Percentiles rank a stretch among this genome's conserved stretches.
phyloP scores from a whole-genome alignment of 2,113 vertebrate species.

The Channa argus region DNA sequence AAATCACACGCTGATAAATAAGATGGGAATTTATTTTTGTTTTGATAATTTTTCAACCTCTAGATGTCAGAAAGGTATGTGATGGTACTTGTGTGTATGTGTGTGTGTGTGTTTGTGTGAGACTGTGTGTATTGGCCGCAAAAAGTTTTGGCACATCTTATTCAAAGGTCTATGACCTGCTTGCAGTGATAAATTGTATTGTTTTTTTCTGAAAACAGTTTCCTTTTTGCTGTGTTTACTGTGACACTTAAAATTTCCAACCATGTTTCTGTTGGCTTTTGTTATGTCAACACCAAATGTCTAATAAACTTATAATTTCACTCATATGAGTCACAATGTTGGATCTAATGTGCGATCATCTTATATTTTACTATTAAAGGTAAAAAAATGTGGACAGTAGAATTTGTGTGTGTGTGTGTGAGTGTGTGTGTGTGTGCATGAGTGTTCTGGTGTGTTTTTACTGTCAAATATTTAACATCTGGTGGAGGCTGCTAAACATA shows the following conservation, averaged over 20 bases:
- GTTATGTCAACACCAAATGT: not conserved
- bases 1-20: conserved; percentile 23
- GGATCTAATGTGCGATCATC: not conserved
- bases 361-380: not conserved
- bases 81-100: not conserved
- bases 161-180: not conserved
- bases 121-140: too few species aligned
- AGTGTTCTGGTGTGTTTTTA: too few species aligned
- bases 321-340: not conserved
- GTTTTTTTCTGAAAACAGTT: not conserved
- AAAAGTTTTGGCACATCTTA: not conserved
- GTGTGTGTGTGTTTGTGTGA: too few species aligned
- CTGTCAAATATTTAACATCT: too few species aligned
- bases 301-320: not conserved
- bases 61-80: conserved; percentile 1
- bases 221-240: not conserved
- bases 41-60: conserved; percentile 49
- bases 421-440: too few species aligned
- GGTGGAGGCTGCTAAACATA: too few species aligned
- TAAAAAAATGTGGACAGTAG: not conserved
- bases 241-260: not conserved
- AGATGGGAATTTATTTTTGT: conserved; percentile 35
- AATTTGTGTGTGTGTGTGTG: too few species aligned
- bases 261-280: not conserved
- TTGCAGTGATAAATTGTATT: not conserved